Conservation (phyloP, 1,140 invertebrate genomes). For the Lordiphosa collinella region DNA sequence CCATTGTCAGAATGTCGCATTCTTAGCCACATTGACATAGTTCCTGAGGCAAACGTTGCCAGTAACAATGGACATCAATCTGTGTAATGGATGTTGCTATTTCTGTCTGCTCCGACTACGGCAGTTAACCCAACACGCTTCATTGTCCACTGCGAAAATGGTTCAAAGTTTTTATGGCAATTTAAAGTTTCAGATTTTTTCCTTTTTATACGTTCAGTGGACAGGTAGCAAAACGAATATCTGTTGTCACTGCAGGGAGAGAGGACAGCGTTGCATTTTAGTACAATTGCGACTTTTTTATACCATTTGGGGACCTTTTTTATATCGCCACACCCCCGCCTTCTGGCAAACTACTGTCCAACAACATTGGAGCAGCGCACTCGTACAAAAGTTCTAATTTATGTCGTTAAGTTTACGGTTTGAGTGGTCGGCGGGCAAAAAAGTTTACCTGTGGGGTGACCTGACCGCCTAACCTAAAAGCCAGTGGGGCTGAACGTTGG, state of each 20-base stretch:
- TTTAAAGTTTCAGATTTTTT: slow-evolving; percentile 47
- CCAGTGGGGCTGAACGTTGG: slow-evolving; percentile 28
- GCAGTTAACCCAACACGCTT: slow-evolving; percentile 40
- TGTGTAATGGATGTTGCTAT: slow-evolving; percentile 28
- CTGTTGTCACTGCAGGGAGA: slow-evolving; percentile 29
- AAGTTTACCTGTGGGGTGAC: slow-evolving; percentile 24
- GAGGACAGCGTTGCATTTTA: slow-evolving; percentile 35
- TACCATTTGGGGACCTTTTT: too few relatives aligned
- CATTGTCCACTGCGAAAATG: slow-evolving; percentile 10
- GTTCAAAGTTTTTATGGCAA: slow-evolving; percentile 52
- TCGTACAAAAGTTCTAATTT: slow-evolving; percentile 54
- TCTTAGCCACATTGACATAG: slow-evolving; percentile 37
- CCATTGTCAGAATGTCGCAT: slow-evolving; percentile 4
- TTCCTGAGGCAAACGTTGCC: slow-evolving; percentile 19
- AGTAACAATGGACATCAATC: slow-evolving; percentile 42
- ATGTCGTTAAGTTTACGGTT: slow-evolving; percentile 44
- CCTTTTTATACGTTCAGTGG: background rate
- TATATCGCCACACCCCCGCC: background rate
- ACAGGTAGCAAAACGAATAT: slow-evolving; percentile 27
- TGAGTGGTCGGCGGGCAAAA: slow-evolving; percentile 17
- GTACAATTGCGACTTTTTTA: slow-evolving; percentile 30
- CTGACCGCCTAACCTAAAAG: slow-evolving; percentile 67
- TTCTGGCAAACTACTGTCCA: background rate
- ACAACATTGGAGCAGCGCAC: background rate
- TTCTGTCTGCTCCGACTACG: too few relatives aligned